phyloP scores from a whole-genome alignment of 2,113 vertebrate species.

The Bothrops jararaca region DNA sequence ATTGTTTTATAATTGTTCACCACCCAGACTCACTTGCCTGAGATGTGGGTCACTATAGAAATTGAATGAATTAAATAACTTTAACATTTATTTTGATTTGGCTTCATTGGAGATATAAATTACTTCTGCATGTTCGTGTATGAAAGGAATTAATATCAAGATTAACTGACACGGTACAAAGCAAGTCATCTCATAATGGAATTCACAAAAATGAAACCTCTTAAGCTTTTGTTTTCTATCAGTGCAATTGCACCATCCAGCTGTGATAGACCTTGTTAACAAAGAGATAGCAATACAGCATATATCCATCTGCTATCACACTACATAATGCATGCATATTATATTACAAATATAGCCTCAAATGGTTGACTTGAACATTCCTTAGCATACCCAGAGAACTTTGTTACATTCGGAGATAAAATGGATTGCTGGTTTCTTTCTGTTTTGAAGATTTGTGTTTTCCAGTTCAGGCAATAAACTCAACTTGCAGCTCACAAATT shows the following conservation, averaged over 20 bases:
- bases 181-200: neutral
- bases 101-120: neutral
- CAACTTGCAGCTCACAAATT: neutral
- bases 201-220: neutral
- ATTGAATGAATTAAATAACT: neutral
- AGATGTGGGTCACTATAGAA: neutral
- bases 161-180: neutral
- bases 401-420: neutral
- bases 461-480: neutral
- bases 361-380: neutral
- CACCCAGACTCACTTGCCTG: neutral
- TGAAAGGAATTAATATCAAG: neutral
- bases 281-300: neutral
- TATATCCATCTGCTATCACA: neutral
- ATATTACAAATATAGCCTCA: neutral
- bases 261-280: neutral
- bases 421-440: neutral
- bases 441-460: neutral
- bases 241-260: neutral
- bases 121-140: neutral
- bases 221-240: neutral
- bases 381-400: neutral
- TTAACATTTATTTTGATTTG: neutral
- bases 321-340: neutral
- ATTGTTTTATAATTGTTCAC: neutral